Conservation (phyloP, 53 echinoderm and acorn worm genomes). For the Henricia sp. region DNA sequence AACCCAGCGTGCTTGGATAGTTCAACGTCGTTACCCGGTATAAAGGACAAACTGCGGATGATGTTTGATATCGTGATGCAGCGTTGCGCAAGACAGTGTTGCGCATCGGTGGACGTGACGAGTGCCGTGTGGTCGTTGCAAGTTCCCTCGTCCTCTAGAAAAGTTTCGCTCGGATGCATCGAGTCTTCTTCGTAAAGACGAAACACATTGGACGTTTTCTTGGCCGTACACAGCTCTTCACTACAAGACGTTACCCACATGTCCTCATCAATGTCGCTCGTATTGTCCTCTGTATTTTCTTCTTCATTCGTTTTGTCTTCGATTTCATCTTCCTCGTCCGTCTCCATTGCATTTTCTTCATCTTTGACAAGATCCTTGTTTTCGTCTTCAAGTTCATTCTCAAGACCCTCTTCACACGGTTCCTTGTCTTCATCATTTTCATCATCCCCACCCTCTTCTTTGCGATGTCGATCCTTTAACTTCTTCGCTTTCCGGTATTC, state of each 20-base stretch:
- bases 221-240: constrained; percentile 83
- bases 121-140: constrained; percentile 85
- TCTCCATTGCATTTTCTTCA: background rate
- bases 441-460: constrained; percentile 34
- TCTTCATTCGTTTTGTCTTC: background rate
- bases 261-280: constrained; percentile 39
- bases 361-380: constrained; percentile 16
- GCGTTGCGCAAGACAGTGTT: constrained; percentile 76
- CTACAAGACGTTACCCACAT: constrained; percentile 84
- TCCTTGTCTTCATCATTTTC: constrained; percentile 9
- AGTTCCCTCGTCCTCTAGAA: constrained; percentile 87
- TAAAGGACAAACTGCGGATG: constrained; percentile 93
- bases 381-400: constrained; percentile 69
- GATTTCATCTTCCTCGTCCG: background rate
- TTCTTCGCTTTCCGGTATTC: constrained; percentile 11
- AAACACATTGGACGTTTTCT: constrained; percentile 47
- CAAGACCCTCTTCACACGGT: constrained; percentile 23
- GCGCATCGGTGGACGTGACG: constrained; percentile 79
- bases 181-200: background rate
- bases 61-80: constrained; percentile 95
- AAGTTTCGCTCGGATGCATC: constrained; percentile 39
- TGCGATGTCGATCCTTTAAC: background rate
- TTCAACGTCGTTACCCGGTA: constrained; percentile 91
- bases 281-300: constrained; percentile 17
- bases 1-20: constrained; percentile 92